Evolutionary conservation across 1,140 invertebrate species (phyloP).

Genomic region (Drosophila nigrodunni): DNA sequence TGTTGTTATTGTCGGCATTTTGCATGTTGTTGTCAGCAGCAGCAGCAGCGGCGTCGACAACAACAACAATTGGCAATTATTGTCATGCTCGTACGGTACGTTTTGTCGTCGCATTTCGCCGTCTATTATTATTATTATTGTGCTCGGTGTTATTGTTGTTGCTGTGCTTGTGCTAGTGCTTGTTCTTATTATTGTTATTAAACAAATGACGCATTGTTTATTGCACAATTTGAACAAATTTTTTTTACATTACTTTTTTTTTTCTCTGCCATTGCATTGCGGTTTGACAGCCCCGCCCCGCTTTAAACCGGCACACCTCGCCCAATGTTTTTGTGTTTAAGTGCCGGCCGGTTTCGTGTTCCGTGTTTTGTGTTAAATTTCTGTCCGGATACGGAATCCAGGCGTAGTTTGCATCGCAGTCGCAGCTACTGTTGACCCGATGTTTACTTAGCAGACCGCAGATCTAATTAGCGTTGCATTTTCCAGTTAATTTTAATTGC

Average conservation of each 20-base stretch:
- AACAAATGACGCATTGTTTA: constrained; percentile 43
- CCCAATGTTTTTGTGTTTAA: constrained; percentile 16
- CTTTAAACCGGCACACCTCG: constrained; percentile 13
- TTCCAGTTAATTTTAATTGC: constrained; percentile 79
- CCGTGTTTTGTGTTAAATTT: background rate
- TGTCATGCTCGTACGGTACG: constrained; percentile 27
- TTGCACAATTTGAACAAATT: constrained; percentile 10
- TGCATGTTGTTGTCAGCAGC: constrained; percentile 25
- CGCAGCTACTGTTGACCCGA: background rate
- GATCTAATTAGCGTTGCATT: constrained; percentile 80
- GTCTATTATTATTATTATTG: constrained; percentile 3
- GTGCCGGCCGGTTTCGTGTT: constrained; percentile 25
- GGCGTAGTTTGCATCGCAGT: background rate
- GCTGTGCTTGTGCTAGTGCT: constrained; percentile 19
- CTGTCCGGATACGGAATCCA: constrained; percentile 1
- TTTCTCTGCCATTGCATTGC: background rate
- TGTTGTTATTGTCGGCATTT: constrained; percentile 38
- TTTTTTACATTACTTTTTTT: background rate
- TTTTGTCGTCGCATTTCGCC: constrained; percentile 23
- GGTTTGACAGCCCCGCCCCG: background rate
- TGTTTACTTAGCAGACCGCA: constrained; percentile 48
- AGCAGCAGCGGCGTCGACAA: background rate
- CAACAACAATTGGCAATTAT: constrained; percentile 54
- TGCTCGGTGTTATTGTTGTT: constrained; percentile 38
- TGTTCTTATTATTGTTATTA: constrained; percentile 32